A percentile compares a stretch with the other conserved stretches of the same genome.
phyloP scores from a whole-genome alignment of 2,113 vertebrate species.

The Sarotherodon lohbergeri region DNA sequence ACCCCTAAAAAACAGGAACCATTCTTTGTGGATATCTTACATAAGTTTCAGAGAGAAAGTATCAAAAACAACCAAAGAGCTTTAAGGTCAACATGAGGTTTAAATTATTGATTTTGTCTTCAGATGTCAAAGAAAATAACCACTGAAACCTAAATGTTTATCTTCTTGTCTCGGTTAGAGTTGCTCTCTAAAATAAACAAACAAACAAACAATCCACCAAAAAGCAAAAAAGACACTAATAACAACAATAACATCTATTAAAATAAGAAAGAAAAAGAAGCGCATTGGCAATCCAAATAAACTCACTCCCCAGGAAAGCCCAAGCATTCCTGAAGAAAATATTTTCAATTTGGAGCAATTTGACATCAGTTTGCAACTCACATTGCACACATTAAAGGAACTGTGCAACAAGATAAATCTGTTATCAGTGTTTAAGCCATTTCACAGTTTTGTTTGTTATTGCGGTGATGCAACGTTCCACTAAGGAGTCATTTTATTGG shows the following conservation, averaged over 20 bases:
- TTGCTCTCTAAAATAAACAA: not conserved
- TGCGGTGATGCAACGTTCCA: not conserved
- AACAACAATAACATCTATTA: not conserved
- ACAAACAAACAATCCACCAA: not conserved
- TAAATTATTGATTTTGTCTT: not conserved
- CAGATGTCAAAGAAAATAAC: not conserved
- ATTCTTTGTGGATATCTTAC: not conserved
- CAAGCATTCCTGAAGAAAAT: not conserved
- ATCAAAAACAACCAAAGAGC: not conserved
- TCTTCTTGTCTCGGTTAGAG: not conserved
- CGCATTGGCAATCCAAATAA: not conserved
- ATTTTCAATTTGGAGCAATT: not conserved
- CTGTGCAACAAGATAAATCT: not conserved
- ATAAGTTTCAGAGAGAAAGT: not conserved
- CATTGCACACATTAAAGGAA: not conserved
- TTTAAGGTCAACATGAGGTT: not conserved
- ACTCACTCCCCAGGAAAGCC: not conserved
- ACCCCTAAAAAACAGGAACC: not conserved
- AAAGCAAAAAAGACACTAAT: not conserved
- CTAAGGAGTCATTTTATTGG: not conserved
- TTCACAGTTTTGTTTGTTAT: not conserved
- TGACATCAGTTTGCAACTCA: not conserved
- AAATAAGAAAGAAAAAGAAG: not conserved
- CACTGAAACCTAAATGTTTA: not conserved
- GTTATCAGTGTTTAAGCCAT: not conserved